phyloP scores from a whole-genome alignment of 2,797 vertebrate genomes.

The Apodemus agrarius region DNA sequence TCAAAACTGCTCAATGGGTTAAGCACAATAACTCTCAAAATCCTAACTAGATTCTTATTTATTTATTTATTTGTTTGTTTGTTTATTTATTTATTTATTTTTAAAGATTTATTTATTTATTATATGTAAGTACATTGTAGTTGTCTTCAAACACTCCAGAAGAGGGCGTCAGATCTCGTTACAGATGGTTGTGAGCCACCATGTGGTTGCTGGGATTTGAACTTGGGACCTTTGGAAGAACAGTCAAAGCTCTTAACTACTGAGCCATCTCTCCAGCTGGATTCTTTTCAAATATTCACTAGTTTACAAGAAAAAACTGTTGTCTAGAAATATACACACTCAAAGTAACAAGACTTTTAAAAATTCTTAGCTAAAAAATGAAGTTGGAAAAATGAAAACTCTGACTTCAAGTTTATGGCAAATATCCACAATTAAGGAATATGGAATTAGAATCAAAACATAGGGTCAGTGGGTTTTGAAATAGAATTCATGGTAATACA shows the following conservation, averaged over 20 bases:
- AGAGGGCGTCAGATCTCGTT: too few relatives aligned
- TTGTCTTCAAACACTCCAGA: too few relatives aligned
- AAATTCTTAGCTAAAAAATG: not conserved
- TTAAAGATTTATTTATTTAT: too few relatives aligned
- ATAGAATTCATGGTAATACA: not conserved
- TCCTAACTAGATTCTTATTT: too few relatives aligned
- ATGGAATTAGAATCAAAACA: not conserved
- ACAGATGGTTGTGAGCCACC: too few relatives aligned
- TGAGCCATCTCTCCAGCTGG: too few relatives aligned
- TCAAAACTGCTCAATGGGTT: not conserved
- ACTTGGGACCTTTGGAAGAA: too few relatives aligned
- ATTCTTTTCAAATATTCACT: slow-evolving; percentile 22
- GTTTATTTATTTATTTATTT: too few relatives aligned
- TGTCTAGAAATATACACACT: not conserved
- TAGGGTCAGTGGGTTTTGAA: not conserved
- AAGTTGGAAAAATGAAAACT: not conserved
- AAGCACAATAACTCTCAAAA: not conserved
- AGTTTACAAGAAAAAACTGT: not conserved
- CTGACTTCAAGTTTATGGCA: not conserved
- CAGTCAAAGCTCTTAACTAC: too few relatives aligned
- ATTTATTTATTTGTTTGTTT: too few relatives aligned
- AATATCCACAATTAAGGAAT: not conserved
- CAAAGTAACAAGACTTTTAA: not conserved
- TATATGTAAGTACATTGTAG: too few relatives aligned
- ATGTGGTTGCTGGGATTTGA: too few relatives aligned